Evolutionary conservation across 2,888 invertebrate species (phyloP), one percentile per base, ranked within the genome.

Genomic region (Cheiracanthium punctorium): DNA sequence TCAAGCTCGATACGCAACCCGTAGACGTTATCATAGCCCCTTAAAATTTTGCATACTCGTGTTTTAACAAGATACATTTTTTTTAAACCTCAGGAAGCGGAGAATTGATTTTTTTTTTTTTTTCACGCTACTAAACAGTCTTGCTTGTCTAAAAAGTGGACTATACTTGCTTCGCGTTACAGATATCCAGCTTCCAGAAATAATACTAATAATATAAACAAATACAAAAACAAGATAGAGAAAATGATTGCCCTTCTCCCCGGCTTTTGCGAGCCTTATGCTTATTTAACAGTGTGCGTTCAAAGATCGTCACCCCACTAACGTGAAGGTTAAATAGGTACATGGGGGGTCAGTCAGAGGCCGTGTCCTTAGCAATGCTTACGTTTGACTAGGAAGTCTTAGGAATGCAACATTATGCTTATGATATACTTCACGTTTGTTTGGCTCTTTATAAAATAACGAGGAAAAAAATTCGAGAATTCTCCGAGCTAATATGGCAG

Each of bases 221-320:
- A n/a, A n/a, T n/a, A n/a, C n/a, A n/a, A n/a, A n/a, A n/a, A n/a
- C n/a, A 24, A 24, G 5, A n/a, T 58, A 4, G 24, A 58, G 24
- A 58, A 58, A 24, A n/a, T 12, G 17, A 48, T 17, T 10, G 24
- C 58, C 24, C 58, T 12, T 24, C 58, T n/a, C 58, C 24, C 24
- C 58, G 24, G 4, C 58, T 58, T 58, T 58, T 58, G 58, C 58
- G 24, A 24, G 58, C n/a, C n/a, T 17, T 1, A 58, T 58, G 70
- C 58, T 74, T 82, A 82, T 75, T 82, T 82, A 82, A 69, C 75
- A 69, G 41, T 52, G 28, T 37, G 41, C 75, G 75, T 75, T 82
- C 82, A 82, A 74, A 82, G 82, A 82, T 82, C 82, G 82, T 64
- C 82, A 82, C 82, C 82, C 81, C 58, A 24, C 69, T 81, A 74